Base-by-base conservation (phyloP, 2,888 invertebrate species). In the Oasisia sp. region DNA sequence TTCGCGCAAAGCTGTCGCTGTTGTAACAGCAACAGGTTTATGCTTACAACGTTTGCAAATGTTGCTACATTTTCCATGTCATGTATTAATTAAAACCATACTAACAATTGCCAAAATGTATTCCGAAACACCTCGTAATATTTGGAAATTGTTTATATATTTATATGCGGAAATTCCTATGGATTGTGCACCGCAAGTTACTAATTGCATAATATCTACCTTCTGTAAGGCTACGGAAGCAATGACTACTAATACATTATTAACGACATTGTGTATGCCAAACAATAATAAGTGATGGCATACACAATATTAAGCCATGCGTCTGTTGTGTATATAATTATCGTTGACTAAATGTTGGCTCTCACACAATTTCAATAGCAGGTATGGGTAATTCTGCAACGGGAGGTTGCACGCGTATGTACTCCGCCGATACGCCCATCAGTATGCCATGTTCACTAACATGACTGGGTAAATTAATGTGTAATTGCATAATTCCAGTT, bases 391-490 rank as follows among this genome's bases (percentile, higher is more conserved):
- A 74, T 74, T 27, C 27, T 74, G n/a, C 74, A 74, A 74, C 14
- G n/a, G n/a, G 27, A 74, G 1, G 74, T 74, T 2, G 19, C 27
- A 74, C 74, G 4, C 27, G 27, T 74, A 5, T 74, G n/a, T 27
- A 74, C 7, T 74, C 19, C 27, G 74, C n/a, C 74, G 74, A 74
- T 5, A 7, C 74, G 74, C 1, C 74, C 74, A 74, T 27, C 74
- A 74, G n/a, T 74, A 27, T n/a, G 74, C 74, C n/a, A 74, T 74
- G 74, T 74, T 74, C 74, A 74, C 74, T 74, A 74, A 74, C 7
- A 74, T 27, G 74, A 74, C 74, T 74, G 74, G 74, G 74, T 74
- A 74, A 74, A 74, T 74, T 74, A 74, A 74, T 74, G 74, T 74
- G n/a, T 27, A 74, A 27, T 74, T 74, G 74, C 74, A 74, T 74